phyloP scores from a whole-genome alignment of 2,888 invertebrate species.

The Spicauda simplicius region DNA sequence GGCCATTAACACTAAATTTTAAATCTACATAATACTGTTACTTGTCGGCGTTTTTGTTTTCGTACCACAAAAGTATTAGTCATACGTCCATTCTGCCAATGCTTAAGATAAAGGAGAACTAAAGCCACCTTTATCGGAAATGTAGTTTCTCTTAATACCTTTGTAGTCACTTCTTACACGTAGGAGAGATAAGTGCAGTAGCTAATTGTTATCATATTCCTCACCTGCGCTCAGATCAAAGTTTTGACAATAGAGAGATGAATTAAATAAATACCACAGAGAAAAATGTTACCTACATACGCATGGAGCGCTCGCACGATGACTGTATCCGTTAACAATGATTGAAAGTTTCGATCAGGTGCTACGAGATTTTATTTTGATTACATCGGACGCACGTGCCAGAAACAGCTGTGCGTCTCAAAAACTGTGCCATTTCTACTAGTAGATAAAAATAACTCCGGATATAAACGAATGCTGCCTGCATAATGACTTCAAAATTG shows the following conservation, averaged over 20 bases:
- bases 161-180: constrained; percentile 62
- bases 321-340: constrained; percentile 65
- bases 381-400: constrained; percentile 54
- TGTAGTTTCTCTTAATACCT: constrained; percentile 54
- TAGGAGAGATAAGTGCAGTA: constrained; percentile 47
- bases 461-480: background rate
- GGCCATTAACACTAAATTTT: constrained; percentile 13
- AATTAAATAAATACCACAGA: constrained; percentile 5
- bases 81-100: constrained; percentile 29
- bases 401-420: constrained; percentile 46
- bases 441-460: background rate
- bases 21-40: constrained; percentile 27
- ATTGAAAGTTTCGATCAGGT: constrained; percentile 67
- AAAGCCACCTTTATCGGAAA: constrained; percentile 24
- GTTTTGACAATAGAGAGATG: constrained; percentile 15
- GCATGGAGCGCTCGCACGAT: background rate
- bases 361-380: constrained; percentile 60
- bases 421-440: constrained; percentile 13
- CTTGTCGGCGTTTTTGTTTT: constrained; percentile 32
- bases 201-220: constrained; percentile 21
- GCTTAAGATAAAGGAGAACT: constrained; percentile 28
- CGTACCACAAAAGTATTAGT: constrained; percentile 29
- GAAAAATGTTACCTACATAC: constrained; percentile 23
- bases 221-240: constrained; percentile 22
- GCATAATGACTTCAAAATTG: no score